Base-by-base conservation (phyloP, 2,888 invertebrate genomes). In the Stenotaenia linearis region DNA sequence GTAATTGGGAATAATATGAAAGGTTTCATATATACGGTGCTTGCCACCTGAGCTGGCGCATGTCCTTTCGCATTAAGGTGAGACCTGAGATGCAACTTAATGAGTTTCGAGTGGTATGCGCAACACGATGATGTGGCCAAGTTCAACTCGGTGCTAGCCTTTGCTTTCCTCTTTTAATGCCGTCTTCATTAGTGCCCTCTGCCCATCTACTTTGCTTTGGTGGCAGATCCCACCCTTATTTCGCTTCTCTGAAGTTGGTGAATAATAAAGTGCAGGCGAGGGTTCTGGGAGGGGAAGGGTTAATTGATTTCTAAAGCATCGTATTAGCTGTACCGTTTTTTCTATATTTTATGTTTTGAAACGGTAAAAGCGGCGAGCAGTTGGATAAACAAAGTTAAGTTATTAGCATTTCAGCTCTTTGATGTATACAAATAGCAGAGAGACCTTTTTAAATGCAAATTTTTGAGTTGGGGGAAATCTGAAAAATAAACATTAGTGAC, bases 151-250 rank as follows among this genome's bases (percentile, higher is more conserved):
- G 69, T 25, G 50, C 50, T 69, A 28, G 69, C 69, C 69, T 69
- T 12, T 69, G 69, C 69, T 69, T 69, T 69, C 69, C 69, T 28
- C 69, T 69, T 69, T 69, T 69, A 69, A 69, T 69, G 69, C 28
- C 69, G 23, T 69, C 69, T 69, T 69, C 69, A 69, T 69, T 69
- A 69, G 69, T n/a, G 69, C 69, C 69, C 69, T 69, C 69, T 69
- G 69, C 69, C 69, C 69, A 69, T 69, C 69, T n/a, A 69, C 69
- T 69, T n/a, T 28, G 25, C 69, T 23, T 9, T n/a, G 25, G 28
- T 69, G 69, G 69, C 69, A 69, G 28, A 69, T 69, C 28, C 69
- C 69, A 15, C 69, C 25, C 25, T 28, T 23, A 5, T 28, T 28
- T 69, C 28, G 25, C 28, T 25, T 69, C 69, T 25, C n/a, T 10